A percentile compares a stretch with the other conserved stretches of the same genome.
phyloP scores from a whole-genome alignment of 2,113 vertebrate species.

The Diadophis punctatus region DNA sequence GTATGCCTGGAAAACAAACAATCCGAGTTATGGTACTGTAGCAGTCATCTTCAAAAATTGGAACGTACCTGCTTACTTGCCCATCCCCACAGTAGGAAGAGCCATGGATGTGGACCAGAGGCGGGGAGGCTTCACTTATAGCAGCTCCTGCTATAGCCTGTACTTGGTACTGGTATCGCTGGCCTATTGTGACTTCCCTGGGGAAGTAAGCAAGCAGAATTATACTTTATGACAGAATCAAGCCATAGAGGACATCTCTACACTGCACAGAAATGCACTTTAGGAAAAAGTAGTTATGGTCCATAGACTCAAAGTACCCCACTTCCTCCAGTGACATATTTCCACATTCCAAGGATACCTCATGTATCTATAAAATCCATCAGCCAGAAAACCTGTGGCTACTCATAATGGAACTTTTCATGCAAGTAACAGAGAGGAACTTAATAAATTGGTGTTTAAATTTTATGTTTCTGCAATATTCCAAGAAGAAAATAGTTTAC shows the following conservation, averaged over 20 bases:
- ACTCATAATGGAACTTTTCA: neutral
- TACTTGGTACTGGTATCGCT: constrained; percentile 82
- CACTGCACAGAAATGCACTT: neutral
- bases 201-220: constrained; percentile 45
- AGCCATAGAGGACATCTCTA: neutral
- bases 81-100: constrained; percentile 87
- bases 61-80: constrained; percentile 75
- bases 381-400: neutral
- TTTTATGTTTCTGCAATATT: neutral
- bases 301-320: neutral
- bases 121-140: constrained; percentile 79
- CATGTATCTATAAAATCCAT: neutral
- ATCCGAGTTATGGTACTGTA: neutral
- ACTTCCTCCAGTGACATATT: neutral
- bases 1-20: neutral
- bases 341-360: neutral
- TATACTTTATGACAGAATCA: neutral
- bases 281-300: neutral
- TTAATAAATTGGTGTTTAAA: neutral
- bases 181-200: constrained; percentile 79
- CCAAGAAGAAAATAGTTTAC: neutral
- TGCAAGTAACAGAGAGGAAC: neutral
- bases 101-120: constrained; percentile 78
- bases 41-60: neutral
- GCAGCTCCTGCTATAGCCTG: constrained; percentile 75